A percentile compares a stretch with the other conserved stretches of the same genome.
phyloP scores from a whole-genome alignment of 2,113 vertebrate genomes.

The Halcyon senegalensis region DNA sequence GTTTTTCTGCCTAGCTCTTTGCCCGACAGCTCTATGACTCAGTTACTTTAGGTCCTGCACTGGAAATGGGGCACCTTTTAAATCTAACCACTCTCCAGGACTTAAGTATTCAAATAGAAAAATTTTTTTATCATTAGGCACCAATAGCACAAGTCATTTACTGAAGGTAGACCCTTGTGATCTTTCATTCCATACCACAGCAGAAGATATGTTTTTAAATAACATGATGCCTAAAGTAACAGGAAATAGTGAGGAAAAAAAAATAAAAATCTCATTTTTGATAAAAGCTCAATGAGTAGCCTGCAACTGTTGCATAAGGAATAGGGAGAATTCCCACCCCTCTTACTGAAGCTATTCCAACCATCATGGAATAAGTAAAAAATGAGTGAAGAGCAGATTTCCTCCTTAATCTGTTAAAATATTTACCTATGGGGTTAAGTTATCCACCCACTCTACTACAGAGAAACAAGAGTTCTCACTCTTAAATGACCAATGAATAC shows the following conservation, averaged over 20 bases:
- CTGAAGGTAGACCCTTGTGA: not conserved
- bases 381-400: not conserved
- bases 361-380: not conserved
- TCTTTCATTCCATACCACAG: not conserved
- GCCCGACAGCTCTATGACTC: not conserved
- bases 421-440: not conserved
- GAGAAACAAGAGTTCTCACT: not conserved
- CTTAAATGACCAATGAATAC: fast-evolving
- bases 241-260: not conserved
- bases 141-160: not conserved
- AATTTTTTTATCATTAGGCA: not conserved
- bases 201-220: not conserved
- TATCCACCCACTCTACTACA: not conserved
- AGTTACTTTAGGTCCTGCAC: not conserved
- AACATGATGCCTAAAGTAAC: not conserved
- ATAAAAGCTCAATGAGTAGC: not conserved
- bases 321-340: not conserved
- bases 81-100: not conserved
- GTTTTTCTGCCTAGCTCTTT: not conserved
- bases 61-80: not conserved
- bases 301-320: not conserved
- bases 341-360: not conserved
- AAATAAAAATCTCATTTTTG: not conserved
- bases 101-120: not conserved
- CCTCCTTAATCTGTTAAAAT: not conserved